Base-by-base conservation (phyloP, 2,113 vertebrate species). In the Cinclus cinclus region DNA sequence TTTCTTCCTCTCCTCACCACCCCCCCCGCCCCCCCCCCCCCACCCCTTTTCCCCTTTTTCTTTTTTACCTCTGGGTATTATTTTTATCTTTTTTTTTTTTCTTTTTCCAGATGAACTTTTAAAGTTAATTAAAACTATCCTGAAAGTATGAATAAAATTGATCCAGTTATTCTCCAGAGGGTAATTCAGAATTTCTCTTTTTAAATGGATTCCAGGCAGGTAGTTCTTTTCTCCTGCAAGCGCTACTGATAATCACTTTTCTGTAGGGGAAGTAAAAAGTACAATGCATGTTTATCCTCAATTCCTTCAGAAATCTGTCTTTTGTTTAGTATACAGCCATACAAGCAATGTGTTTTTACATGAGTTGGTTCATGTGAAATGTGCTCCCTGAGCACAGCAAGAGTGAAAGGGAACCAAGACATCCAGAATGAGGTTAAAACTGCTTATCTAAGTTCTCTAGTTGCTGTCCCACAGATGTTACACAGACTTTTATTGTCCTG, bases 261-360 rank as follows among this genome's bases (percentile, higher is more conserved):
- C 6, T 3, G 0, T 4, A 7, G 7, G 7, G 1, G 5, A 47
- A 79, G 2, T 39, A 60, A 76, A 83, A 60, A 17, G 41, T 25
- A 12, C 7, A 42, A 25, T 71, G 41, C 46, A 33, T 27, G 6
- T 76, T 92, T 88, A 76, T 15, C 10, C 28, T 80, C 1, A 1
- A 4, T 58, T 27, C 8, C 12, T 70, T 14, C 59, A 74, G 37
- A 83, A 65, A 83, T 35, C 8, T 39, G 10, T 46, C 14, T 19
- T 89, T 86, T 76, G 3, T 62, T 89, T 85, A 30, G 6, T 6
- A 68, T 47, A 24, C 7, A 84, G 4, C 16, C 33, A 56, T 35
- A 39, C 5, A 53, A 82, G 46, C 3, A 27, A 27, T 39, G 1
- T 3, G 11, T 18, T 92, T 84, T 75, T 22, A 39, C 0, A 0